Evolutionary conservation across 2,888 invertebrate species (phyloP), one percentile per base, ranked within the genome.

Genomic region (Drosophila seclusa): DNA sequence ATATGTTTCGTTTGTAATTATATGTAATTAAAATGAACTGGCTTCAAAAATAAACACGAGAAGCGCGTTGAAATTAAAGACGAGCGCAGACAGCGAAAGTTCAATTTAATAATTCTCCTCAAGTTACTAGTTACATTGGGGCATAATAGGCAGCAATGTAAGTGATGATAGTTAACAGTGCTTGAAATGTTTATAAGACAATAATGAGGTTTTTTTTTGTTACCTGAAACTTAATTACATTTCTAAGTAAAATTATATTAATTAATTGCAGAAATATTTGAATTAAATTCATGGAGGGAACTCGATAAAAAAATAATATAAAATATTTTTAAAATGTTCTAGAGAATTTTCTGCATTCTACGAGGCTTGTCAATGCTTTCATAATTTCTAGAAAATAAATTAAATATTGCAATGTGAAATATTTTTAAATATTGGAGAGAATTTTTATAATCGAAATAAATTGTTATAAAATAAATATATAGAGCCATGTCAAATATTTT

Each of bases 1-100:
- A 78, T 78, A 67, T 63, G 73, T 76, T 78, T 62, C 73, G 73
- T 73, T 68, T 84, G 72, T 84, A 81, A 86, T 84, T 86, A 76
- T 57, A 76, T 62, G 75, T 84, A 85, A 85, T 86, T 85, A 84
- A 85, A 84, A 59, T 59, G 58, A 75, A 72, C 81, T 81, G 79
- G 68, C 68, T 68, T 65, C 29, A 61, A 68, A 74, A 21, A 52
- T 21, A 53, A 13, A 34, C 48, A 53, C 50, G 68, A 49, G 38
- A 64, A 36, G 32, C 52, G 60, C 61, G 48, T 54, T 45, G 34
- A 63, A 60, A 54, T 31, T 13, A 34, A 63, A 70, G 63, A 68
- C 73, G 63, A 57, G 55, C 27, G 36, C 57, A 65, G 78, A 83
- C 59, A 83, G 70, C 71, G 69, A 84, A 86, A 82, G 86, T 82